Percentiles rank a stretch among this genome's conserved stretches.
Evolutionary conservation across 2,797 vertebrate species (phyloP).

Genomic region (Bryconaethiops microstoma): DNA sequence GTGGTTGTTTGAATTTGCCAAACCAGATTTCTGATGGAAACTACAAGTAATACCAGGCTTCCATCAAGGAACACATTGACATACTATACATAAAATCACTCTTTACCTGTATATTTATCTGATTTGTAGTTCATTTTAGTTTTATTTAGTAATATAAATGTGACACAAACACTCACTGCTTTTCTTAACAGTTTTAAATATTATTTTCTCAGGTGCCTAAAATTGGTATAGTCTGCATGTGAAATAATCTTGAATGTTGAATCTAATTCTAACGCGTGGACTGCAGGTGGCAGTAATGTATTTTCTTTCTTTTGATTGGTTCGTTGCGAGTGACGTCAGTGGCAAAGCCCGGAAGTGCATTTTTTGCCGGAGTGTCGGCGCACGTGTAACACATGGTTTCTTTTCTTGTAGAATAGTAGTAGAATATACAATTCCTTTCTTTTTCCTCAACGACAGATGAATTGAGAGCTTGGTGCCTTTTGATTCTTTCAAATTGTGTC

Average conservation of each 20-base stretch:
- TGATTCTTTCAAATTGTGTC: neutral
- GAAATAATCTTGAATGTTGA: neutral
- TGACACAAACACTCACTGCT: neutral
- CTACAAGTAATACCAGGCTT: no score
- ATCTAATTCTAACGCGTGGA: neutral
- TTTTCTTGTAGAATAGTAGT: neutral
- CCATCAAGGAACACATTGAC: no score
- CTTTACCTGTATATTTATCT: no score
- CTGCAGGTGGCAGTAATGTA: neutral
- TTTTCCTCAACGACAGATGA: neutral
- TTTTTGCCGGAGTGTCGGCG: conserved; percentile 66
- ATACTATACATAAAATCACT: no score
- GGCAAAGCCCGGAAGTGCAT: neutral
- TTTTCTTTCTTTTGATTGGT: neutral
- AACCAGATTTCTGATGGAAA: no score
- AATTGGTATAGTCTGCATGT: neutral
- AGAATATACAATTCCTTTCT: accelerated
- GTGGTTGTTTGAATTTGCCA: no score
- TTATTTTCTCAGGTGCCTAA: neutral
- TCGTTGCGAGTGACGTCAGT: conserved; percentile 6
- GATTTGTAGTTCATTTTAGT: no score
- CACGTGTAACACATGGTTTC: conserved; percentile 51
- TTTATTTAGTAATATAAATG: no score
- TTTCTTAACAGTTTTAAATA: neutral
- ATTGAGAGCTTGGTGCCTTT: neutral